Conservation (phyloP, 2,888 invertebrate genomes). For the Leucania comma region DNA sequence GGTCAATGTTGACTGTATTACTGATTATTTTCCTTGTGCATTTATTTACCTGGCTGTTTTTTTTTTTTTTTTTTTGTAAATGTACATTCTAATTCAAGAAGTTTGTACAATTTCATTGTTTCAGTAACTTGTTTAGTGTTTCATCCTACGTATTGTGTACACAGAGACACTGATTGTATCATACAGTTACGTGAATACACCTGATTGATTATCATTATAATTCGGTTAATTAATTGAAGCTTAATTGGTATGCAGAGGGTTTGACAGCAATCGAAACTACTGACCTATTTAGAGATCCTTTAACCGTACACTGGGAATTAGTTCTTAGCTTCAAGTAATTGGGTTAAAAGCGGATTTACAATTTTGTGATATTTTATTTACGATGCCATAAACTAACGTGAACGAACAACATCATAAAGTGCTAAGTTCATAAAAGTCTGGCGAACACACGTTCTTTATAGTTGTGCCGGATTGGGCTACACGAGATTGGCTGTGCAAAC, state of each 20-base stretch:
- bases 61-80: conserved; percentile 6
- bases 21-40: conserved; percentile 33
- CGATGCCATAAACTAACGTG: conserved; percentile 12
- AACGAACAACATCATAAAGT: conserved; percentile 28
- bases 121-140: background rate
- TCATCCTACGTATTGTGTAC: background rate
- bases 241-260: conserved; percentile 58
- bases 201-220: conserved; percentile 58
- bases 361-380: conserved; percentile 16
- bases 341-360: conserved; percentile 17
- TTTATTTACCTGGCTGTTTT: conserved; percentile 22
- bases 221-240: conserved; percentile 50
- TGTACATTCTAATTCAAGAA: background rate
- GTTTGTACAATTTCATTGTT: background rate
- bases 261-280: conserved; percentile 45
- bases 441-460: conserved; percentile 38
- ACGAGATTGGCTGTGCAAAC: conserved; percentile 49
- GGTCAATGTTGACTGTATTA: conserved; percentile 35
- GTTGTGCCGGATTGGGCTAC: conserved; percentile 35
- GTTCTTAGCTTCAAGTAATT: conserved; percentile 26
- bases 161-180: conserved; percentile 22
- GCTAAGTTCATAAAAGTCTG: conserved; percentile 27
- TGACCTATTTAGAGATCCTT: conserved; percentile 48
- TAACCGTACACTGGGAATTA: conserved; percentile 1
- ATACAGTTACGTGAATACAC: conserved; percentile 22